Percentiles rank a stretch among this genome's conserved stretches.
These are phyloP conservation scores for Thaumetopoea pityocampa DNA, from an alignment of 1,140 invertebrate genomes.

Conservation along the genomic window DNA sequence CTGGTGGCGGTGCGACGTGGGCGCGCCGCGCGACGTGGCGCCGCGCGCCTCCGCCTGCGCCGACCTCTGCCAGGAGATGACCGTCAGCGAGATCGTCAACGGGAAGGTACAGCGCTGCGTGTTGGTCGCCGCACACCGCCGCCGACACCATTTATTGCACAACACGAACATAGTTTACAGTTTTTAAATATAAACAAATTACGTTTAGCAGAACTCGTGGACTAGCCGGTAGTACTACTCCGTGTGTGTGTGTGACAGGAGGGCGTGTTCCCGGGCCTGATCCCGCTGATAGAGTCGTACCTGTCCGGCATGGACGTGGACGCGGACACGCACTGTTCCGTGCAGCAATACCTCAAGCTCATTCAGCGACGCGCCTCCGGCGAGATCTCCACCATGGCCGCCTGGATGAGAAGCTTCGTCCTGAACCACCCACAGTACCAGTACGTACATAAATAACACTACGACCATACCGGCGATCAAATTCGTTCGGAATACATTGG, in stretches of 20 bases:
- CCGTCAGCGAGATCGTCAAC: slow-evolving; percentile 97
- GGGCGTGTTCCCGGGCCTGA: slow-evolving; percentile 94
- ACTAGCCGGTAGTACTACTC: not conserved
- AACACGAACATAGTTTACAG: not conserved
- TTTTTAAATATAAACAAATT: not conserved
- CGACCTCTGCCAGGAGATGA: slow-evolving; percentile 84
- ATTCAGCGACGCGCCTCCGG: slow-evolving; percentile 94
- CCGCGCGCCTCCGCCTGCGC: slow-evolving; percentile 21
- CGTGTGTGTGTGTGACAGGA: slow-evolving; percentile 73
- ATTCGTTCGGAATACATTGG: too few relatives aligned
- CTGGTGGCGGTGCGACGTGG: slow-evolving; percentile 93
- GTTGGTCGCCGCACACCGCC: too few relatives aligned
- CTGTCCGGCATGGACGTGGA: slow-evolving; percentile 95
- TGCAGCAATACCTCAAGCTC: slow-evolving; percentile 96
- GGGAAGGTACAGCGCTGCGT: slow-evolving; percentile 84
- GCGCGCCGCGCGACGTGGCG: slow-evolving; percentile 70
- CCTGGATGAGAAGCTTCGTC: slow-evolving; percentile 96
- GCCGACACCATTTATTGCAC: too few relatives aligned
- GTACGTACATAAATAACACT: too few relatives aligned
- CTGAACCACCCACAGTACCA: slow-evolving; percentile 92
- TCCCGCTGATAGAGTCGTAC: slow-evolving; percentile 95
- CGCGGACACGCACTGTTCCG: slow-evolving; percentile 96
- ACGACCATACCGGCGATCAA: too few relatives aligned
- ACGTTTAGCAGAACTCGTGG: not conserved
- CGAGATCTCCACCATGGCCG: slow-evolving; percentile 89